These are phyloP conservation scores for Anoplolepis gracilipes DNA, from an alignment of 1,140 invertebrate genomes.

Conservation along the genomic window DNA sequence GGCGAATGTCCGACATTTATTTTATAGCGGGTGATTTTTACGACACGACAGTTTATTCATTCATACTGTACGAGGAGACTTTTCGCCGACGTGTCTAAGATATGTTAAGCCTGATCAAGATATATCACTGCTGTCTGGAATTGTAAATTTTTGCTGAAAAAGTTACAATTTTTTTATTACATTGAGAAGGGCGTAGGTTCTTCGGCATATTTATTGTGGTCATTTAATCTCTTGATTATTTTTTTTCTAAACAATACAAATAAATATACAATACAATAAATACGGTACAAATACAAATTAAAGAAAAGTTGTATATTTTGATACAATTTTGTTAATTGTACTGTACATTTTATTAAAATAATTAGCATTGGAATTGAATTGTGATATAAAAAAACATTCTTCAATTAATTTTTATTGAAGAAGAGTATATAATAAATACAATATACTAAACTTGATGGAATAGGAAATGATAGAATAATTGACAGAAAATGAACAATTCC, in stretches of 20 bases:
- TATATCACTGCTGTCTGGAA: background rate
- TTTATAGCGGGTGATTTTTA: conserved; percentile 14
- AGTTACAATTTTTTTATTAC: background rate
- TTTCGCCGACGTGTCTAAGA: background rate
- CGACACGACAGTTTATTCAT: background rate
- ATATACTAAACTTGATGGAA: background rate
- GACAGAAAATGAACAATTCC: background rate
- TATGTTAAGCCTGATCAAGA: background rate
- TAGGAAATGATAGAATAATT: conserved; percentile 12
- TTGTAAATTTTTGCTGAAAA: background rate
- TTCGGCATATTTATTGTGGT: background rate
- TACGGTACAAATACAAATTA: too few relatives aligned
- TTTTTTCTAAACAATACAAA: background rate
- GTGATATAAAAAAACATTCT: background rate
- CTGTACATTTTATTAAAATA: background rate
- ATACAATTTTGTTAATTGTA: background rate
- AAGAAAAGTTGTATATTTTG: conserved; percentile 5
- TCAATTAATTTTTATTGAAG: background rate
- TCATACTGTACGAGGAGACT: background rate
- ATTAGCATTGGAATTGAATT: background rate
- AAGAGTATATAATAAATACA: background rate
- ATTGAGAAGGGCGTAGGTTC: background rate
- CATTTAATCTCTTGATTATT: background rate
- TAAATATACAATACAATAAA: background rate
- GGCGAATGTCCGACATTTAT: background rate